A percentile compares a stretch with the other conserved stretches of the same genome.
phyloP scores from a whole-genome alignment of 2,797 vertebrate genomes.

The Eulemur rubriventer region DNA sequence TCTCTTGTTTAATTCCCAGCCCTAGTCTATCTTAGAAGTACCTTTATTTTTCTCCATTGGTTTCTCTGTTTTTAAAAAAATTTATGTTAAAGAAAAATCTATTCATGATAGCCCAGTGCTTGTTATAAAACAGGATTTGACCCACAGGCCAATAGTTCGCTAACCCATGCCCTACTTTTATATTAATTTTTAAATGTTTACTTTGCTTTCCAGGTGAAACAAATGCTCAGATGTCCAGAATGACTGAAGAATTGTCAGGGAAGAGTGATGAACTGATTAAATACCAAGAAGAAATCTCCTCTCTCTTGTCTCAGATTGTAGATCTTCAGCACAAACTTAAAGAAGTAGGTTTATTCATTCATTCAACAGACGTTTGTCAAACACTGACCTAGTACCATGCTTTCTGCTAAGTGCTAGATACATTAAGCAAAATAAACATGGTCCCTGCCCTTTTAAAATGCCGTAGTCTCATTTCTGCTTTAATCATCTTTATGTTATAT shows the following conservation, averaged over 20 bases:
- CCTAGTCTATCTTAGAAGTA: neutral
- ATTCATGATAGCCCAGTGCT: neutral
- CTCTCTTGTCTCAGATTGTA: constrained; percentile 95
- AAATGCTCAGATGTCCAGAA: constrained; percentile 93
- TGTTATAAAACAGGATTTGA: neutral
- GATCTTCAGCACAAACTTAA: constrained; percentile 96
- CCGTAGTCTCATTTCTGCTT: neutral
- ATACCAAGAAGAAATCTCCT: constrained; percentile 98
- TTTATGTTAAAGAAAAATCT: constrained; percentile 6
- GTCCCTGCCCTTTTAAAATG: neutral
- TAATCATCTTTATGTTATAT: neutral
- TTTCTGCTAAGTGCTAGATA: neutral
- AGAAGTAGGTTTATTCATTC: constrained; percentile 87
- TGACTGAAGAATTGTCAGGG: constrained; percentile 93
- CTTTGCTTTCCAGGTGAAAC: constrained; percentile 91
- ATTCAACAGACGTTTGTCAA: neutral
- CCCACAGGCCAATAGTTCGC: neutral
- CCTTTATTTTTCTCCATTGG: neutral
- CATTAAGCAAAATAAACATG: neutral
- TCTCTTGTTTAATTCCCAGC: neutral
- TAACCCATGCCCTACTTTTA: neutral
- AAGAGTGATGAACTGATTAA: constrained; percentile 94
- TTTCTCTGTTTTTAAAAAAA: neutral
- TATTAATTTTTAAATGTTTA: neutral
- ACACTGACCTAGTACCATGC: neutral